Base-by-base conservation (phyloP, 2,888 invertebrate genomes). In the Heteromyza rotundicornis region DNA sequence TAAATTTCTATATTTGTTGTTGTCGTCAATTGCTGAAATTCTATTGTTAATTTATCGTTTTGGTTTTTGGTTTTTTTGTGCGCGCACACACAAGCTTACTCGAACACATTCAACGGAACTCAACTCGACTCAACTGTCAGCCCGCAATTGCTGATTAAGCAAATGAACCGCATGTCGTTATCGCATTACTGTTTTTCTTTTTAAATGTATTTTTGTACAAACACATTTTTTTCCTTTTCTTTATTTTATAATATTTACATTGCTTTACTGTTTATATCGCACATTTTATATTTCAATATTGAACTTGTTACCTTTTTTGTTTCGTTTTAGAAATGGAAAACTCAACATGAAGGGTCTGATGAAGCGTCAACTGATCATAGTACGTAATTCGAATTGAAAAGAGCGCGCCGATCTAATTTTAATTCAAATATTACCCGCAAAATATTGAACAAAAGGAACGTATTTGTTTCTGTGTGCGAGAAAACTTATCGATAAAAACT, bases 1-100 rank as follows among this genome's bases (percentile, higher is more conserved):
- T 74, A 61, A 67, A 69, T 74, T 71, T 73, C 71, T 64, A 69
- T 74, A 68, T 75, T 75, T 27, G n/a, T 17, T 8, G 27, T 55
- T n/a, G 40, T 40, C 40, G 16, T 7, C 40, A n/a, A n/a, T 40
- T 40, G 40, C n/a, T 40, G 40, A 40, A 40, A 40, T 40, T 40
- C 40, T 40, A 40, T 40, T 40, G 40, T 40, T 40, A 40, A 40
- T n/a, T 40, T 40, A 40, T 40, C 40, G 40, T n/a, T 40, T 40
- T 40, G 7, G n/a, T n/a, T n/a, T n/a, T n/a, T n/a, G n/a, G n/a
- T n/a, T n/a, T n/a, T n/a, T n/a, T n/a, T n/a, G n/a, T n/a, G n/a
- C n/a, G n/a, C n/a, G n/a, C 40, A n/a, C 40, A 40, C 40, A 40
- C 40, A 3, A 40, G n/a, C 3, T 40, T 40, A 3, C 12, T n/a